Conservation (phyloP, 1,140 invertebrate species). For the Drosophila pachea region DNA sequence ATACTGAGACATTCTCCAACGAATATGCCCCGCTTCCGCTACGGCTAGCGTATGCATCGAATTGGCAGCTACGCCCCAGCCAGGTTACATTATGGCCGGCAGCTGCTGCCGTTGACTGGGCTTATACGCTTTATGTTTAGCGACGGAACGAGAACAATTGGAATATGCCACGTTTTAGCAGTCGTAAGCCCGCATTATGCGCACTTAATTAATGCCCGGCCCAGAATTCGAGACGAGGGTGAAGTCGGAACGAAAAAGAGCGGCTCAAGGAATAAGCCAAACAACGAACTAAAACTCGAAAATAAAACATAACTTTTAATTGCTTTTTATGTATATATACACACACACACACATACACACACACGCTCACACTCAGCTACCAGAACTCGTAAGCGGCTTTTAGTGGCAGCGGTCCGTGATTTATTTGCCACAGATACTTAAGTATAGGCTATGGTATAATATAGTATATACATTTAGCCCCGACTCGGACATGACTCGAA, state of each 20-base stretch:
- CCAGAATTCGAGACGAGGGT: conserved; percentile 18
- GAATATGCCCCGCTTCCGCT: neutral
- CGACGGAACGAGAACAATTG: conserved; percentile 32
- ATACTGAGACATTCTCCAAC: neutral
- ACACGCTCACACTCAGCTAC: conserved; percentile 51
- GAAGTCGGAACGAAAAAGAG: conserved; percentile 48
- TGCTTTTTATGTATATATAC: conserved; percentile 61
- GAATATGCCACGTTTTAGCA: conserved; percentile 64
- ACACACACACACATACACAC: no score
- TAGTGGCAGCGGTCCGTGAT: conserved; percentile 23
- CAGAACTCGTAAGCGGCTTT: conserved; percentile 52
- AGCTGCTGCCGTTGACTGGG: conserved; percentile 5
- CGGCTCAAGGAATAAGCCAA: conserved; percentile 50
- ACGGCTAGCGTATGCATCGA: conserved; percentile 1
- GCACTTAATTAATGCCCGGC: conserved; percentile 67
- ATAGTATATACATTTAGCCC: neutral
- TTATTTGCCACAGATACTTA: conserved; percentile 27
- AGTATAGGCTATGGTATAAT: neutral
- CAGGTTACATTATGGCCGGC: conserved; percentile 26
- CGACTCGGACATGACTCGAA: conserved; percentile 28
- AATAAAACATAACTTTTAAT: conserved; percentile 72
- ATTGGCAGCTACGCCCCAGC: conserved; percentile 30
- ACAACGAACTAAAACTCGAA: conserved; percentile 31
- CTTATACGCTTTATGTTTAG: conserved; percentile 24
- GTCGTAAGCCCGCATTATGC: conserved; percentile 77